Conservation (phyloP, 2,797 vertebrate species). For the Catostomus latipinnis region DNA sequence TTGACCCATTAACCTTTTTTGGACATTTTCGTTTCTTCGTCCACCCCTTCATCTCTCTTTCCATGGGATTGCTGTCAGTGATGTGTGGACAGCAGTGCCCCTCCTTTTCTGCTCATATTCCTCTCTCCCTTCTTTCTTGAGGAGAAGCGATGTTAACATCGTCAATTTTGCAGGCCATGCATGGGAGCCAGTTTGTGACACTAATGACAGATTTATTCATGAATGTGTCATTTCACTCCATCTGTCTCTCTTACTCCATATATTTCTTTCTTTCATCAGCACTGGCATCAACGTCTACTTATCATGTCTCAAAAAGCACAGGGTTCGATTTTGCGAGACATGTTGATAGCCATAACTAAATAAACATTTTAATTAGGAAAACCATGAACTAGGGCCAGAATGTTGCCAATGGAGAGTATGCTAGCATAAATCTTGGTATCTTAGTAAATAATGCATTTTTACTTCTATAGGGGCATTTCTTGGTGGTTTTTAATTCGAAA, state of each 20-base stretch:
- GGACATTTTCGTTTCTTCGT: slow-evolving; percentile 42
- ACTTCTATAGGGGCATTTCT: no score
- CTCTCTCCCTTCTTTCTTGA: slow-evolving; percentile 59
- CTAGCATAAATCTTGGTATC: no score
- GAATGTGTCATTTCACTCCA: slow-evolving; percentile 86
- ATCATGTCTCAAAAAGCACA: slow-evolving; percentile 83
- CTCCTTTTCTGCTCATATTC: slow-evolving; percentile 54
- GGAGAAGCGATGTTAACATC: slow-evolving; percentile 65
- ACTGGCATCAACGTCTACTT: slow-evolving; percentile 69
- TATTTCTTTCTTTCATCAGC: slow-evolving; percentile 70
- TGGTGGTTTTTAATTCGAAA: no score
- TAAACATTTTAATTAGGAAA: not conserved
- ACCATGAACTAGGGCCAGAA: no score
- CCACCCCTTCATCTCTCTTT: slow-evolving; percentile 62
- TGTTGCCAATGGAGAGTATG: no score
- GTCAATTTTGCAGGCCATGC: slow-evolving; percentile 86
- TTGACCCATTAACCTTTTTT: slow-evolving; percentile 90
- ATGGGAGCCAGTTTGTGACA: slow-evolving; percentile 88
- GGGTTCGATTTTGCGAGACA: slow-evolving; percentile 90
- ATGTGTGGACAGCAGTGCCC: slow-evolving; percentile 58
- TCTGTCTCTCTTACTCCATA: slow-evolving; percentile 48
- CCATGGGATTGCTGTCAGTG: slow-evolving; percentile 71
- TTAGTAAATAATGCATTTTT: no score
- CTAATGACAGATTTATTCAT: slow-evolving; percentile 87
- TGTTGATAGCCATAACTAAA: slow-evolving; percentile 1